Evolutionary conservation across 2,888 invertebrate species (phyloP).

Genomic region (Diaphora mendica): DNA sequence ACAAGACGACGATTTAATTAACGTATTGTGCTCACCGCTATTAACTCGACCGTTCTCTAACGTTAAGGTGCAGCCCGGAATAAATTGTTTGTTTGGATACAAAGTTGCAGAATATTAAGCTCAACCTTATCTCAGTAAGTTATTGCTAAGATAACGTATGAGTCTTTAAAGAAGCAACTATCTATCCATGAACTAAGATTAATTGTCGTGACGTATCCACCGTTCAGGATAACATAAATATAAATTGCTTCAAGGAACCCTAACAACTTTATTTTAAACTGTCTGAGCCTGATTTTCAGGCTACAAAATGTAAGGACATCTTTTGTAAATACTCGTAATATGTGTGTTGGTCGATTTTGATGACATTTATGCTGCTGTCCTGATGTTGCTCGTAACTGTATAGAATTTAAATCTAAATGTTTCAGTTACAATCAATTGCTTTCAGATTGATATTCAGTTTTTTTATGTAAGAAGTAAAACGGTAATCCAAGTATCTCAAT

Average conservation of each 20-base stretch:
- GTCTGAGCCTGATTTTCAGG: background rate
- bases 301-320: background rate
- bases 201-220: background rate
- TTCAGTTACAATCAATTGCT: background rate
- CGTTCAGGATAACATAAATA: background rate
- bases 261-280: background rate
- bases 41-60: conserved; percentile 67
- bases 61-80: conserved; percentile 38
- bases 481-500: background rate
- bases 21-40: conserved; percentile 79
- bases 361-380: background rate
- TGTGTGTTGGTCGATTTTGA: background rate
- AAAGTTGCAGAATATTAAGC: background rate
- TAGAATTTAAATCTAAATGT: background rate
- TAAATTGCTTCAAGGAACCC: background rate
- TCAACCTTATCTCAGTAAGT: background rate
- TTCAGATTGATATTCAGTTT: background rate
- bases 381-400: too few species aligned
- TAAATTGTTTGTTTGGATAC: background rate
- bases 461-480: background rate
- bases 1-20: conserved; percentile 83
- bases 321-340: background rate
- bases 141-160: background rate
- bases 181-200: background rate
- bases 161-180: background rate